These are phyloP conservation scores for Oenanthe melanoleuca DNA, from an alignment of 2,113 vertebrate genomes.

Conservation along the genomic window DNA sequence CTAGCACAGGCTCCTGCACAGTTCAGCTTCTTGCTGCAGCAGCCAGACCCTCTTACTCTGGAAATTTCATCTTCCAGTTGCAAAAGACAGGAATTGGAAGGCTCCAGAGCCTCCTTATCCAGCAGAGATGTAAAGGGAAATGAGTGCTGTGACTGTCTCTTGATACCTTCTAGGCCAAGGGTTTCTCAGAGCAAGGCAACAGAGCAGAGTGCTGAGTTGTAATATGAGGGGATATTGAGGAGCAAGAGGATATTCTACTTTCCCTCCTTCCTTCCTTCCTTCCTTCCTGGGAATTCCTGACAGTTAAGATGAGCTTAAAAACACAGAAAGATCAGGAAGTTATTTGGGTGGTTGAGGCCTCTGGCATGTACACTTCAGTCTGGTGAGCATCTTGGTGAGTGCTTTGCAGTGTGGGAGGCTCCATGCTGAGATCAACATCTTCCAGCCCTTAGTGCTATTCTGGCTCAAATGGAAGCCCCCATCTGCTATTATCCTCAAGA, in stretches of 20 bases:
- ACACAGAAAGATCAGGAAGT: neutral
- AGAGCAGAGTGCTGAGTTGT: neutral
- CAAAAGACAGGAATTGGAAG: neutral
- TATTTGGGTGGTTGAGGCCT: conserved; percentile 20
- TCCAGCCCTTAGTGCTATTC: conserved; percentile 21
- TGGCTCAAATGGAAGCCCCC: conserved; percentile 9
- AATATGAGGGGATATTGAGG: neutral
- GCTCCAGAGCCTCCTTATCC: neutral
- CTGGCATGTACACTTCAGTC: neutral
- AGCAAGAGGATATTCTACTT: conserved; percentile 28
- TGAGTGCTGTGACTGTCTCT: neutral
- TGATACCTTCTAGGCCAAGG: neutral
- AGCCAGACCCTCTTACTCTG: neutral
- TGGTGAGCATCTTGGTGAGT: conserved; percentile 16
- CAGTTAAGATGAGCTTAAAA: neutral
- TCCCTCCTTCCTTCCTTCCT: conserved; percentile 42
- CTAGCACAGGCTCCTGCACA: neutral
- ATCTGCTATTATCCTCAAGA: conserved; percentile 27
- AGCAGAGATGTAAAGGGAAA: neutral
- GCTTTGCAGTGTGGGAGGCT: conserved; percentile 35
- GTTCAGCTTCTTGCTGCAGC: neutral
- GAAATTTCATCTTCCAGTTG: neutral
- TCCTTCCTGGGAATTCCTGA: conserved; percentile 49
- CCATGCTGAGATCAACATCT: conserved; percentile 34
- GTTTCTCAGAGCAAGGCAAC: neutral